These are phyloP conservation scores for Ictalurus furcatus DNA, from an alignment of 2,113 vertebrate genomes.

Conservation along the genomic window DNA sequence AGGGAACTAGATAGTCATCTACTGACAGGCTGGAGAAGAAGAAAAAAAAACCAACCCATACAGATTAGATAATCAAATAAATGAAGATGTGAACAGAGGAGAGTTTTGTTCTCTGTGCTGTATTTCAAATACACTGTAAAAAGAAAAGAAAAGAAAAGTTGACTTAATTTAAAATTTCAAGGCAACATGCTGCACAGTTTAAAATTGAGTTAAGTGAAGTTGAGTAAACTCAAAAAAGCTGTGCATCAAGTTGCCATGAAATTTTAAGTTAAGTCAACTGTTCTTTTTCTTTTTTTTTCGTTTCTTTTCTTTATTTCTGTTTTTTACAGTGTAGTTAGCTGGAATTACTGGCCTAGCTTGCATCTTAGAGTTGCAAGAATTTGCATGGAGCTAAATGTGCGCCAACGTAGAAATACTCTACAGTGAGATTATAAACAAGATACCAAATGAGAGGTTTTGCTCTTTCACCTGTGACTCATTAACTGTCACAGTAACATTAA, in stretches of 20 bases:
- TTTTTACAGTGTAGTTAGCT: neutral
- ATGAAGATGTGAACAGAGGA: neutral
- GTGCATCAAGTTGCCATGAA: no score
- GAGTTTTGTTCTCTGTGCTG: neutral
- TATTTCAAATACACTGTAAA: neutral
- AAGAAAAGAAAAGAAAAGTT: no score
- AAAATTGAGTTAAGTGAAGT: no score
- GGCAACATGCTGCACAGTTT: no score
- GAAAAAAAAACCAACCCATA: neutral
- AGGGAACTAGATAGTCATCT: neutral
- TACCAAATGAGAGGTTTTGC: neutral
- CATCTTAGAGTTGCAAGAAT: neutral
- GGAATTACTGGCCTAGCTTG: neutral
- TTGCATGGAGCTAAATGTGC: neutral
- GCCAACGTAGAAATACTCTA: neutral
- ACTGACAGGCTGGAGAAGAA: neutral
- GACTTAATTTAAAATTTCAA: no score
- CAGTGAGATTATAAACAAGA: neutral
- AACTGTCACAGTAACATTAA: neutral
- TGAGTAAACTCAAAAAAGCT: no score
- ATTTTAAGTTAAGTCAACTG: no score
- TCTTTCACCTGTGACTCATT: neutral
- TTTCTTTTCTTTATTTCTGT: no score
- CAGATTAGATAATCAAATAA: neutral
- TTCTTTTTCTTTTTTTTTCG: no score